Base-by-base conservation (phyloP, 2,888 invertebrate genomes). In the Colletes collaris region DNA sequence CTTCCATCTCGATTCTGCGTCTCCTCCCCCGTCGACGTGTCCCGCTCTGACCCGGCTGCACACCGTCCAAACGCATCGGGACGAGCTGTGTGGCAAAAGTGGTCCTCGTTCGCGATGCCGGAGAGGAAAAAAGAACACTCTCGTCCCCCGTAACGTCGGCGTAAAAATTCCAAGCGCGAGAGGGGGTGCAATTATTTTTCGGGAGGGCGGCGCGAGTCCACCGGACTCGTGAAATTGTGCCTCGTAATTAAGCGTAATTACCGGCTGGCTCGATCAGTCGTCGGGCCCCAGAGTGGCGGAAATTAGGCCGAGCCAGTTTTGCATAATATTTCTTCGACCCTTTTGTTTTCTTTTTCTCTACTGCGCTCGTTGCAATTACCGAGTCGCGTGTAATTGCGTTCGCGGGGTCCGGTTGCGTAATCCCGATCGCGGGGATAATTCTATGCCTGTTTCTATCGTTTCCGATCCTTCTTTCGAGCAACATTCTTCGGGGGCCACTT, bases 211-310 rank as follows among this genome's bases (percentile, higher is more conserved):
- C 35, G 59, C 64, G 56, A 52, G 27, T 27, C 27, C 2, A 2
- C 27, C 27, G 27, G 65, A 62, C 60, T 27, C 64, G 6, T 68
- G 77, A 71, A 75, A 70, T 75, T 69, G 70, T 73, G 63, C 70
- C 73, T 76, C 77, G 75, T 83, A 83, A 85, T 85, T 85, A 85
- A 85, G 58, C 59, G 75, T 81, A 85, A 85, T 85, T 83, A 81
- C 77, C 72, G 68, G 68, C n/a, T 59, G 59, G 83, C 79, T 68
- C 79, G 85, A 79, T 85, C 83, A 81, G 78, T 77, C 85, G 83
- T 77, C 81, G 75, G 60, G 46, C 46, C 72, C 65, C 69, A 5
- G 60, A 65, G 49, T n/a, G 52, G 16, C 16, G 74, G 72, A 82
- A 85, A 85, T 85, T 85, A 76, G 82, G 58, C 64, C 85, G 82